Conservation (phyloP, 2,888 invertebrate genomes). For the Nemotelus pantherinus region DNA sequence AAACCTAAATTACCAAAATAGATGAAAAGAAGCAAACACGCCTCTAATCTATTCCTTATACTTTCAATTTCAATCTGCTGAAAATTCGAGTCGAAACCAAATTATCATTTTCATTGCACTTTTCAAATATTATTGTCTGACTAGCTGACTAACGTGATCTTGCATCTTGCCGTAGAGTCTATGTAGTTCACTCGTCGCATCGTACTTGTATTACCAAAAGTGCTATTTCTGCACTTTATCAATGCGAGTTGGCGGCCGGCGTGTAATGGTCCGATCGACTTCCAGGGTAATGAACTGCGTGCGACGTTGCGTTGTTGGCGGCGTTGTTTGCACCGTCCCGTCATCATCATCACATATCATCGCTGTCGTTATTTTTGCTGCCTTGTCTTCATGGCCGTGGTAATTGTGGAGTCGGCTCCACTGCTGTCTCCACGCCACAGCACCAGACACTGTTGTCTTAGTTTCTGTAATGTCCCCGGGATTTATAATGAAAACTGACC, state of each 20-base stretch:
- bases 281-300: slow-evolving; percentile 41
- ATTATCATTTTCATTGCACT: too few relatives aligned
- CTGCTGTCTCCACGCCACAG: background rate
- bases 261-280: slow-evolving; percentile 19
- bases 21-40: too few relatives aligned
- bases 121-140: too few relatives aligned
- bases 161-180: too few relatives aligned
- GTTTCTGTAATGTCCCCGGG: background rate
- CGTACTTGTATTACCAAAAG: background rate
- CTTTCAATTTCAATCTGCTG: too few relatives aligned
- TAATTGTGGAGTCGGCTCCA: background rate
- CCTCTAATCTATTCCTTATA: too few relatives aligned
- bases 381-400: background rate
- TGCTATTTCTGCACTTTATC: slow-evolving; percentile 39
- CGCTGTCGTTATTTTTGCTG: slow-evolving; percentile 7
- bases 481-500: slow-evolving; percentile 22
- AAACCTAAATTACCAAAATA: too few relatives aligned
- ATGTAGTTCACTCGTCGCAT: too few relatives aligned
- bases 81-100: too few relatives aligned
- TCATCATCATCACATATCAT: background rate
- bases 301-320: slow-evolving; percentile 15
- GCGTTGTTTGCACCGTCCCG: background rate
- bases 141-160: too few relatives aligned
- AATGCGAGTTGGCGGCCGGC: slow-evolving; percentile 24
- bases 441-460: background rate